Percentiles rank a stretch among this genome's conserved stretches.
These are phyloP conservation scores for Synergus laeviventris DNA, from an alignment of 2,888 invertebrate species.

Conservation along the genomic window DNA sequence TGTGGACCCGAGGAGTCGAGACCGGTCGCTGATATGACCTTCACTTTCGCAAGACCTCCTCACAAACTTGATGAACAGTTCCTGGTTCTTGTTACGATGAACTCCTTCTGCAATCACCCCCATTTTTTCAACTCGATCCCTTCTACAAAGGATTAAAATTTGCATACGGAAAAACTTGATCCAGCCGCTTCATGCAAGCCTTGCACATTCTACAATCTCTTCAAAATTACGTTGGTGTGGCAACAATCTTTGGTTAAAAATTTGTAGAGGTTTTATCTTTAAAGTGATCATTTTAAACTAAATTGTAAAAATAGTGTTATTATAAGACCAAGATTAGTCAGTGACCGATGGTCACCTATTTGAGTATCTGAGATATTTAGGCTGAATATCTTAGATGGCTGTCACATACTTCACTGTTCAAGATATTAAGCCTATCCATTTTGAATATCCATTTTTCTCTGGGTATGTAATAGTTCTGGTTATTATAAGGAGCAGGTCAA, in stretches of 20 bases:
- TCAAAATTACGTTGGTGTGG: neutral
- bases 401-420: no score
- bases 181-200: conserved; percentile 12
- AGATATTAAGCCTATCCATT: no score
- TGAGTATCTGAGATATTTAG: no score
- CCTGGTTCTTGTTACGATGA: conserved; percentile 58
- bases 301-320: neutral
- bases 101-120: conserved; percentile 42
- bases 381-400: no score
- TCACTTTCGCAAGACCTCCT: conserved; percentile 54
- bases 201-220: conserved; percentile 12
- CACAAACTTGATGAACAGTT: conserved; percentile 55
- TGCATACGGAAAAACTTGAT: conserved; percentile 19
- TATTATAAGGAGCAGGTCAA: neutral
- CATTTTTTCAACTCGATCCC: conserved; percentile 37
- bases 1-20: conserved; percentile 61
- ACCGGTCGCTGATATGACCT: conserved; percentile 58
- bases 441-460: no score
- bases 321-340: neutral
- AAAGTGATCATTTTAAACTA: neutral
- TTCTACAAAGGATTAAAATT: conserved; percentile 5
- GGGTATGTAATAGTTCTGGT: no score
- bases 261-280: neutral
- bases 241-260: neutral
- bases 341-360: no score